Conservation (phyloP, 2,113 vertebrate genomes). For the Malurus elegans region DNA sequence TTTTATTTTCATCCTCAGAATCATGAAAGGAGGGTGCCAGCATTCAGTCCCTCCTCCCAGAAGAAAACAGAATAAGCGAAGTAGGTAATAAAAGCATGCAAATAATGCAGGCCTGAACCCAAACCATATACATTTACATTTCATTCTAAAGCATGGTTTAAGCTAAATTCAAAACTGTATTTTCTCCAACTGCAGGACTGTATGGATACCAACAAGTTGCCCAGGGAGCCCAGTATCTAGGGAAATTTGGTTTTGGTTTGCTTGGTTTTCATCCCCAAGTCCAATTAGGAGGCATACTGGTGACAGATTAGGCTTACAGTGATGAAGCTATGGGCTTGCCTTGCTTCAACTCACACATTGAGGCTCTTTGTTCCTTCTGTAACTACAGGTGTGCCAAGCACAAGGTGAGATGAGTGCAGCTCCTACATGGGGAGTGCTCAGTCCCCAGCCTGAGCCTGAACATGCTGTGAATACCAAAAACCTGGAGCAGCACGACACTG, state of each 20-base stretch:
- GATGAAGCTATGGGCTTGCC: neutral
- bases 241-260: neutral
- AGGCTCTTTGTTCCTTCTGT: neutral
- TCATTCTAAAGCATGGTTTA: neutral
- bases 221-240: rapidly evolving
- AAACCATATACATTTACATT: neutral
- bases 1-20: neutral
- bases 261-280: neutral
- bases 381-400: neutral
- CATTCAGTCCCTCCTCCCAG: neutral
- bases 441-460: neutral
- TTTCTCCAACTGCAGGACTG: neutral
- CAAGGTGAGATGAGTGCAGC: neutral
- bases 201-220: neutral
- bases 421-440: neutral
- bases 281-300: neutral
- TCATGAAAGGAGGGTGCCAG: neutral
- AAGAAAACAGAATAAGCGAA: neutral
- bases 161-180: neutral
- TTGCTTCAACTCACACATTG: neutral
- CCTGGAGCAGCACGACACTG: neutral
- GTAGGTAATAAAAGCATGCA: neutral
- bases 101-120: neutral
- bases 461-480: neutral
- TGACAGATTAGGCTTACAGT: neutral